phyloP scores from a whole-genome alignment of 2,888 invertebrate species.

The Fabriciana adippe region DNA sequence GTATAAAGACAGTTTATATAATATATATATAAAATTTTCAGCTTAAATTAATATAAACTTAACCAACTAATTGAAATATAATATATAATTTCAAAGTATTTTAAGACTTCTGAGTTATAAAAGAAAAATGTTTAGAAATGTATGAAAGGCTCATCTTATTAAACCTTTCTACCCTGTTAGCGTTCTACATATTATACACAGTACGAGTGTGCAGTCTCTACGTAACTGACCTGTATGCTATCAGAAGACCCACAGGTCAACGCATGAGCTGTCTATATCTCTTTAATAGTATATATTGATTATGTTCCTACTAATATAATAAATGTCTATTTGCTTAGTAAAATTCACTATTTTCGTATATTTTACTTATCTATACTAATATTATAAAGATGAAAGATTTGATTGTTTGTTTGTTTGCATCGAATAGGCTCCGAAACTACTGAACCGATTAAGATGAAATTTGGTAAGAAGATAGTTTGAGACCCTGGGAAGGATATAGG shows the following conservation, averaged over 20 bases:
- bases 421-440: no score
- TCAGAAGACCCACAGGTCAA: constrained; percentile 60
- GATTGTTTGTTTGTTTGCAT: no score
- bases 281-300: constrained; percentile 44
- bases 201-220: constrained; percentile 22
- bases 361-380: no score
- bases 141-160: constrained; percentile 1
- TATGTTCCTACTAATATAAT: not conserved
- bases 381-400: no score
- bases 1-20: no score
- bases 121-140: not conserved
- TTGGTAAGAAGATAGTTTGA: no score
- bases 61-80: not conserved
- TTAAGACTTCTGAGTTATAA: not conserved
- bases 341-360: no score
- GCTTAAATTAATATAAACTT: no score
- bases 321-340: not conserved
- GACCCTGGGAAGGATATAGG: no score
- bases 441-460: no score
- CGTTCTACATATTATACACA: constrained; percentile 22
- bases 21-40: no score
- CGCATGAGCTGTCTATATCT: constrained; percentile 57
- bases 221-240: constrained; percentile 53
- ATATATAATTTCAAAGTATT: not conserved
- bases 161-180: constrained; percentile 14